Percentiles rank a stretch among this genome's conserved stretches.
These are phyloP conservation scores for Hippocampus mohnikei DNA, from an alignment of 2,113 vertebrate genomes.

Conservation along the genomic window DNA sequence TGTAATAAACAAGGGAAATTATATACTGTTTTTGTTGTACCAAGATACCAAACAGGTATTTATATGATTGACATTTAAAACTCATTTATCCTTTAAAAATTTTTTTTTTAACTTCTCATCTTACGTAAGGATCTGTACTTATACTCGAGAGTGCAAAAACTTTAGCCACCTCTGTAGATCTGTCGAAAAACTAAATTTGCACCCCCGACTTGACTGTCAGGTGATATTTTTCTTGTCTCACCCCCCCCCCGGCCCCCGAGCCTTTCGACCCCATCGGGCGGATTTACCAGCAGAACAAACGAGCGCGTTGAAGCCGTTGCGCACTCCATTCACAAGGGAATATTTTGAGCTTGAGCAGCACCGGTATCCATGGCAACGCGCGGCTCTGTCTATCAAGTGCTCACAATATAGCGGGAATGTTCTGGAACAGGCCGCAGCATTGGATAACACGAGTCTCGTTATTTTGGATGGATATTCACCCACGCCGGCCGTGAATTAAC, in stretches of 20 bases:
- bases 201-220: not conserved
- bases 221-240: not conserved
- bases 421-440: constrained; percentile 48
- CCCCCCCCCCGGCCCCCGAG: not conserved
- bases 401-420: constrained; percentile 72
- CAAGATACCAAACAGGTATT: too few species aligned
- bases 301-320: constrained; percentile 38
- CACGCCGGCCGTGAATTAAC: too few species aligned
- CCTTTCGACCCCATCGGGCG: constrained; percentile 32
- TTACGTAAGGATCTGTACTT: not conserved
- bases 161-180: not conserved
- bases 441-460: constrained; percentile 38
- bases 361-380: constrained; percentile 84
- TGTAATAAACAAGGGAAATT: too few species aligned
- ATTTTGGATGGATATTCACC: not conserved
- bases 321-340: constrained; percentile 75
- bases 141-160: not conserved
- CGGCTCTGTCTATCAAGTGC: constrained; percentile 71
- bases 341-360: constrained; percentile 79
- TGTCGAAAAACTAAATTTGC: not conserved
- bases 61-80: too few species aligned
- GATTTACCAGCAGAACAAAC: constrained; percentile 49
- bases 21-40: too few species aligned
- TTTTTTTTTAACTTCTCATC: too few species aligned
- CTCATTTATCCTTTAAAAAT: too few species aligned